Base-by-base conservation (phyloP, 1,140 invertebrate genomes). In the Pogonomyrmex californicus region DNA sequence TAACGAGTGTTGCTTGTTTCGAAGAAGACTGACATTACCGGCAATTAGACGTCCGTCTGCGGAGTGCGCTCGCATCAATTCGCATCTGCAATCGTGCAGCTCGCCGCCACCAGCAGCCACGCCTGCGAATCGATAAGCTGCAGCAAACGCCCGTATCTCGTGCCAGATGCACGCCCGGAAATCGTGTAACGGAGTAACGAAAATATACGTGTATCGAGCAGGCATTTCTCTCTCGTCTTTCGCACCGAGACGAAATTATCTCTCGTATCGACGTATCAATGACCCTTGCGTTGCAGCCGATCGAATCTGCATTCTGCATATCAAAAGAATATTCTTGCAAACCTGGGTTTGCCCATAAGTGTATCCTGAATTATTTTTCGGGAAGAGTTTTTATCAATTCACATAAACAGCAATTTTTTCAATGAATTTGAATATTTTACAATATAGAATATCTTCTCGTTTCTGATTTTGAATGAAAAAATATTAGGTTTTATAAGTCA, bases 121-220 rank as follows among this genome's bases (percentile, higher is more conserved):
- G 65, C 73, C 73, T 66, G 71, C 54, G 23, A 73, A 87, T 86
- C 86, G 56, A 87, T 87, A 85, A 23, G 33, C 68, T 30, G 73
- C 41, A 36, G 73, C n/a, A 73, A 30, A 12, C 79, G 49, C 78
- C 2, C 23, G 65, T 41, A 71, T 60, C 51, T 82, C 66, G 30
- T 36, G 6, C 68, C 56, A 75, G 70, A 83, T 75, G 56, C 68
- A 63, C 56, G 70, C 41, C 44, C 63, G 65, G 51, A 66, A 66
- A 56, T 51, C 62, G 23, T 6, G 14, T n/a, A 14, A 30, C 7
- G 30, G 38, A 47, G 14, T 23, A 36, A 58, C 44, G 38, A 38
- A 44, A n/a, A 65, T 65, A 65, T n/a, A 65, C 14, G 12, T 17
- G n/a, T n/a, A 17, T 38, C n/a, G 33, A 68, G 51, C 12, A 66